phyloP scores from a whole-genome alignment of 2,888 invertebrate genomes.

The Cheilosia scutellata region DNA sequence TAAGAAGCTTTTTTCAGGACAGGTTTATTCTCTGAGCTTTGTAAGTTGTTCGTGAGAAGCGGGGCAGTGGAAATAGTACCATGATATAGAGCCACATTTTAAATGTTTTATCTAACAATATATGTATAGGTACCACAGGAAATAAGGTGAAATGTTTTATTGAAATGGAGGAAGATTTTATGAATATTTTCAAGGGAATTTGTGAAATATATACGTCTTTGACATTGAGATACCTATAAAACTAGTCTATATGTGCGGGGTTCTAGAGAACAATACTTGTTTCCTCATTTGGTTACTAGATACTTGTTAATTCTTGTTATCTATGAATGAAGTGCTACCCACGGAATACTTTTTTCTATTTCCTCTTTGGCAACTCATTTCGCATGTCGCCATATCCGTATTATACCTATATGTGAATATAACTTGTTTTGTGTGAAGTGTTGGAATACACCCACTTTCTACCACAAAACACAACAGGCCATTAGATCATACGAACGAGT shows the following conservation, averaged over 20 bases:
- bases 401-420: not conserved
- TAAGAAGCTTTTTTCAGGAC: too few relatives aligned
- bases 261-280: not conserved
- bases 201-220: not conserved
- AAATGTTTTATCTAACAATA: too few relatives aligned
- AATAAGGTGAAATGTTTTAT: not conserved
- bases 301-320: not conserved
- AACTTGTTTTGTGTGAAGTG: not conserved
- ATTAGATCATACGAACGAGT: slow-evolving; percentile 44
- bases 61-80: too few relatives aligned
- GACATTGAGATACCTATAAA: not conserved
- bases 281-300: not conserved
- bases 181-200: not conserved
- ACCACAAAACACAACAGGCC: not conserved
- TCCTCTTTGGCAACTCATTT: not conserved
- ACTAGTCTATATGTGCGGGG: not conserved
- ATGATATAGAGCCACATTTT: too few relatives aligned
- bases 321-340: not conserved
- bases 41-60: too few relatives aligned
- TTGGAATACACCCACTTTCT: slow-evolving; percentile 11
- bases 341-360: not conserved
- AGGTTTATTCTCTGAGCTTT: too few relatives aligned
- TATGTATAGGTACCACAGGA: not conserved
- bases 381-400: not conserved
- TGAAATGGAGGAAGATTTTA: not conserved